Conservation (phyloP, 2,888 invertebrate genomes). For the Eupithecia dodoneata region DNA sequence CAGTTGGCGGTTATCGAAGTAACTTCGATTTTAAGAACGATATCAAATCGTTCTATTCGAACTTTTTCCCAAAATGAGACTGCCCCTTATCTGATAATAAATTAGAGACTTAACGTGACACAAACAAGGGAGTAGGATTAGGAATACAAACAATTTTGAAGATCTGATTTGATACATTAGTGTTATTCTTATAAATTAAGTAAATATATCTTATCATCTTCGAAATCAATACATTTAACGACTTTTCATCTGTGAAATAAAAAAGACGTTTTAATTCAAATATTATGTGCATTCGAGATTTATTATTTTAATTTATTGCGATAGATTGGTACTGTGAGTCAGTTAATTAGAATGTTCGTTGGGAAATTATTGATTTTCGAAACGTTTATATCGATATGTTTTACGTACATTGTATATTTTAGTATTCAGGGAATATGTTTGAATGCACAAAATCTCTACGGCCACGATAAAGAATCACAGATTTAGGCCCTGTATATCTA, state of each 20-base stretch:
- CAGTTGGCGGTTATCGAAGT: neutral
- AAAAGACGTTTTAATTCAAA: neutral
- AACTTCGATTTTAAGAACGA: neutral
- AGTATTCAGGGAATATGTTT: slow-evolving; percentile 5
- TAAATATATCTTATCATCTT: slow-evolving; percentile 30
- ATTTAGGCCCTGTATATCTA: slow-evolving; percentile 45
- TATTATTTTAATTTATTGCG: neutral
- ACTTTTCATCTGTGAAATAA: slow-evolving; percentile 10
- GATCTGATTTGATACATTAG: neutral
- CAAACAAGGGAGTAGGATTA: neutral
- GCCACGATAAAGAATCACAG: slow-evolving; percentile 36
- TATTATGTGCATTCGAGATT: neutral
- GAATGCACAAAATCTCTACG: slow-evolving; percentile 31
- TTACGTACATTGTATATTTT: slow-evolving; percentile 8
- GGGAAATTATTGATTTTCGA: neutral
- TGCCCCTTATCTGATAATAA: neutral
- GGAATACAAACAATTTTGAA: neutral
- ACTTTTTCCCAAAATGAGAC: neutral
- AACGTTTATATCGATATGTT: neutral
- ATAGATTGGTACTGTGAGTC: neutral
- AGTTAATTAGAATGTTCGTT: neutral
- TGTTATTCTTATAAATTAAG: slow-evolving; percentile 33
- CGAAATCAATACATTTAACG: slow-evolving; percentile 26
- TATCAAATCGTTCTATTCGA: neutral
- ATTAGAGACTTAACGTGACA: neutral